These are phyloP conservation scores for Microplitis mediator DNA, from an alignment of 1,140 invertebrate genomes.

Conservation along the genomic window DNA sequence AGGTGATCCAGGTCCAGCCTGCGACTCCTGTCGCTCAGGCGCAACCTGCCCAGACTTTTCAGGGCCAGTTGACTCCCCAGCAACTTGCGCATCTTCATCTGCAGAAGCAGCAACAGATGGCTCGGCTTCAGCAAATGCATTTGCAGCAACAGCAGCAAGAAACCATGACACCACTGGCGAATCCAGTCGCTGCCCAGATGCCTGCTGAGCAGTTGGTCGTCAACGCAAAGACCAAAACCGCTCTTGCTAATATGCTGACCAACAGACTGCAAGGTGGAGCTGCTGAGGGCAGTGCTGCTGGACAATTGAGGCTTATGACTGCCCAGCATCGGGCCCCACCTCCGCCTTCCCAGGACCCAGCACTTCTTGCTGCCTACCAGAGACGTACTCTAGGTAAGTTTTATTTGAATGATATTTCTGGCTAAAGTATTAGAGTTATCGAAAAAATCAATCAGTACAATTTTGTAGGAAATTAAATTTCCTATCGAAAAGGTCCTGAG, in stretches of 20 bases:
- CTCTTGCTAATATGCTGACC: slow-evolving; percentile 91
- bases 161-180: slow-evolving; percentile 37
- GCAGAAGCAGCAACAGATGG: slow-evolving; percentile 65
- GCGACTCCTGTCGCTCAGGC: slow-evolving; percentile 45
- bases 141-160: slow-evolving; percentile 50
- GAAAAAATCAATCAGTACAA: no score
- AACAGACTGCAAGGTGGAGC: slow-evolving; percentile 78
- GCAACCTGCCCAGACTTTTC: slow-evolving; percentile 49
- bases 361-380: slow-evolving; percentile 57
- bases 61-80: slow-evolving; percentile 52
- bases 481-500: no score
- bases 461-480: no score
- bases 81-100: slow-evolving; percentile 55
- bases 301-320: slow-evolving; percentile 78
- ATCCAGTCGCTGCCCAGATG: slow-evolving; percentile 54
- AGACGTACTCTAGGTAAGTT: slow-evolving; percentile 49
- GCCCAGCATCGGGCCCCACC: slow-evolving; percentile 73
- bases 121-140: slow-evolving; percentile 50
- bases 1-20: slow-evolving; percentile 51
- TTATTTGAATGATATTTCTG: no score
- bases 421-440: no score
- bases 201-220: slow-evolving; percentile 67
- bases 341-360: slow-evolving; percentile 59
- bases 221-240: slow-evolving; percentile 93
- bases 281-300: slow-evolving; percentile 68